These are phyloP conservation scores for Cercopithecus neglectus DNA, from an alignment of 2,797 vertebrate species.

Conservation along the genomic window DNA sequence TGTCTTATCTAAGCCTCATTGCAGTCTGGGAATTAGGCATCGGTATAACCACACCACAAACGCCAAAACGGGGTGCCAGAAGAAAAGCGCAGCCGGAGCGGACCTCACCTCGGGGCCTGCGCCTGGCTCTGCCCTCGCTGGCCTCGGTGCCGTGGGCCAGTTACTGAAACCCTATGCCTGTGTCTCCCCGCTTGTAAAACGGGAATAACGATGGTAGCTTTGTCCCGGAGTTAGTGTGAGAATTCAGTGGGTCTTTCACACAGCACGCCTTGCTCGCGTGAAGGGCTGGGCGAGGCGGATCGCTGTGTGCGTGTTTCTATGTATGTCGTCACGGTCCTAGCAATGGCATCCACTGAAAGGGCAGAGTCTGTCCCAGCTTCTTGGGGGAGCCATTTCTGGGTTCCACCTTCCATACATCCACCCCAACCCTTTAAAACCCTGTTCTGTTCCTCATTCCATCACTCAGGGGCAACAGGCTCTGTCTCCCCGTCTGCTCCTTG, in stretches of 20 bases:
- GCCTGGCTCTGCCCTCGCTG: not conserved
- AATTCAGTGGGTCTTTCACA: not conserved
- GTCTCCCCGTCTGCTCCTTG: not conserved
- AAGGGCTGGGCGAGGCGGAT: accelerated
- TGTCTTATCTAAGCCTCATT: too few relatives aligned
- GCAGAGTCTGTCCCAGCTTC: not conserved
- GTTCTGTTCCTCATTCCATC: not conserved
- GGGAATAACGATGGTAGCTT: accelerated
- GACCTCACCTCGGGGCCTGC: not conserved
- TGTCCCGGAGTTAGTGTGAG: not conserved
- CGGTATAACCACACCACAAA: accelerated
- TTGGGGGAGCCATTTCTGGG: not conserved
- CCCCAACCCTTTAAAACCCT: too few relatives aligned
- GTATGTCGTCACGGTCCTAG: accelerated
- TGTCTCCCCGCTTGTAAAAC: not conserved
- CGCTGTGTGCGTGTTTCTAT: accelerated
- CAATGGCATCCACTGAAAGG: accelerated
- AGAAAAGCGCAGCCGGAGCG: not conserved
- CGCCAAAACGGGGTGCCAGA: accelerated
- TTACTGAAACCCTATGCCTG: not conserved
- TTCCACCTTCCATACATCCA: too few relatives aligned
- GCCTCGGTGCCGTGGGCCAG: not conserved
- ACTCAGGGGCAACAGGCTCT: too few relatives aligned
- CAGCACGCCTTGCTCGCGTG: not conserved
- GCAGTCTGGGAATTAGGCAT: accelerated